Conservation (phyloP, 2,797 vertebrate genomes). For the Silurus aristotelis region DNA sequence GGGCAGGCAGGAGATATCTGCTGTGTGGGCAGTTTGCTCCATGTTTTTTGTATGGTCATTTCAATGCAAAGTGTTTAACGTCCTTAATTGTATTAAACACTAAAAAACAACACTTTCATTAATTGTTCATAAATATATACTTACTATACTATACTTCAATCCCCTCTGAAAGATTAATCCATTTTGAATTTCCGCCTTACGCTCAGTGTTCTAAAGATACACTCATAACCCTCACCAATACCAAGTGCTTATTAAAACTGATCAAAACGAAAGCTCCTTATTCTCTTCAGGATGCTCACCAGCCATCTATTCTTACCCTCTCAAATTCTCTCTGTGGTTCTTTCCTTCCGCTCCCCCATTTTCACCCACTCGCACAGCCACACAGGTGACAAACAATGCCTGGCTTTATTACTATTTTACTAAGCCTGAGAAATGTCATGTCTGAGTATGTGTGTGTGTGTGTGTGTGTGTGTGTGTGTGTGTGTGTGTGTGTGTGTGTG, state of each 20-base stretch:
- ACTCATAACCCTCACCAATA: neutral
- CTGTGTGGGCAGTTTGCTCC: neutral
- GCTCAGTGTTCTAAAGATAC: neutral
- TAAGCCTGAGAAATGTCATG: constrained; percentile 24
- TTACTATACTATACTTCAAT: too few species aligned
- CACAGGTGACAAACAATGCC: constrained; percentile 44
- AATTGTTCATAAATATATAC: too few species aligned
- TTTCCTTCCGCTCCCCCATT: neutral
- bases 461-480: neutral
- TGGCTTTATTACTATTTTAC: constrained; percentile 44
- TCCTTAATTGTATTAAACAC: neutral
- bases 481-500: neutral
- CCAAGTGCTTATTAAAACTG: neutral
- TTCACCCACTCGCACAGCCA: constrained; percentile 18
- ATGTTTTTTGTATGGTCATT: neutral
- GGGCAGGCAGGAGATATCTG: neutral
- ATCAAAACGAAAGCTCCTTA: neutral
- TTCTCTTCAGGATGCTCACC: neutral
- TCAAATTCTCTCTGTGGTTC: neutral
- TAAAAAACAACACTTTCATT: too few species aligned
- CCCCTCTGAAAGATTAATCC: neutral
- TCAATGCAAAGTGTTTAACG: neutral
- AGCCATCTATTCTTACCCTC: neutral
- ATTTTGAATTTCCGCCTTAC: neutral
- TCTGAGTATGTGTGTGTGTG: neutral